Base-by-base conservation (phyloP, 2,888 invertebrate genomes). In the Bhutanitis thaidina region DNA sequence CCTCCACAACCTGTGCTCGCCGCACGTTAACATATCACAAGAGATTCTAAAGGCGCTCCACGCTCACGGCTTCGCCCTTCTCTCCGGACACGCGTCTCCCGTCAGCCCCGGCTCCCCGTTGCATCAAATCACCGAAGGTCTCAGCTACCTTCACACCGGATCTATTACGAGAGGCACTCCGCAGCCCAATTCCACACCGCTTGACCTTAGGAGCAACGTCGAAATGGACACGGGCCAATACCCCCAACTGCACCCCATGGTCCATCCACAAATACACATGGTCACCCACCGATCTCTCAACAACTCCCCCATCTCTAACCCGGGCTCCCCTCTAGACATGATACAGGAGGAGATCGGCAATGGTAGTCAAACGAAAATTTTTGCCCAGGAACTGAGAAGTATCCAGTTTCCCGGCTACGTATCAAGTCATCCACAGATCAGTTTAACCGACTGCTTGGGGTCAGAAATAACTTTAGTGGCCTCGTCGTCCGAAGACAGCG, bases 391-490 rank as follows among this genome's bases (percentile, higher is more conserved):
- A 64, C 59, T 74, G 81, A 57, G 73, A 68, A 61, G 63, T 69
- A 52, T 75, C 65, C 54, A 73, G 64, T 74, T 75, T 20, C 71
- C 78, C 1, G 65, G 53, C 1, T 80, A 75, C 38, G 60, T 69
- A 0, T 58, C 74, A 0, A 86, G 73, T 10, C 93, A 95, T 73
- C 97, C 98, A 0, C 97, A 97, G 78, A 98, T 98, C 54, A 97
- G 96, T 62, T 91, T 98, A 8, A 98, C 98, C 0, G 97, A 98
- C 74, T 97, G 97, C 46, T 91, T 95, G 47, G 97, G 97, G 0
- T 95, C 94, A 5, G 95, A 95, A 79, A 93, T 95, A 0, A 95
- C 95, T 0, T 70, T 96, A 1, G 94, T 95, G 0, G 95, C 94
- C 0, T 94, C 95, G 0, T 94, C 94, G 0, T 94, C 94, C 0